Evolutionary conservation across 2,888 invertebrate species (phyloP).

Genomic region (Cactoblastis cactorum): DNA sequence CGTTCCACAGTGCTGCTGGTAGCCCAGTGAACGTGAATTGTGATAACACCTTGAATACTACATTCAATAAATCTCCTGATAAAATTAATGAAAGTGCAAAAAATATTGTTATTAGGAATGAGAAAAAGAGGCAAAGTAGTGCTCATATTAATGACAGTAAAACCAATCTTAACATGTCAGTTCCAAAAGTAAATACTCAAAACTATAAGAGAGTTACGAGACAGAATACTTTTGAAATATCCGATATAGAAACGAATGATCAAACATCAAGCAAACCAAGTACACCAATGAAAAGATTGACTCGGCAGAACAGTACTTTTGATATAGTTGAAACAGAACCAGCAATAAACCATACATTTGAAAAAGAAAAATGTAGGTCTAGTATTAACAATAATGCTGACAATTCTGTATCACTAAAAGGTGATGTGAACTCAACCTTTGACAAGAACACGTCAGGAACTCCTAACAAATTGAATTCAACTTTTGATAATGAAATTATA

Average conservation of each 20-base stretch:
- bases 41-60: slow-evolving; percentile 18
- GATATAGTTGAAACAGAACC: slow-evolving; percentile 24
- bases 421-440: slow-evolving; percentile 16
- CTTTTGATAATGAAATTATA: slow-evolving; percentile 20
- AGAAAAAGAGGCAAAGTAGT: background rate
- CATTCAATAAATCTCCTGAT: slow-evolving; percentile 19
- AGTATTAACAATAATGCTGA: slow-evolving; percentile 19
- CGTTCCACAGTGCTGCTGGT: slow-evolving; percentile 64
- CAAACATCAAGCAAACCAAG: background rate
- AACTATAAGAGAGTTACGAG: background rate
- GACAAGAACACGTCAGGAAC: slow-evolving; percentile 15
- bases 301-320: background rate
- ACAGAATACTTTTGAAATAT: background rate
- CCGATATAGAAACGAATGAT: slow-evolving; percentile 19
- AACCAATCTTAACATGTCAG: background rate
- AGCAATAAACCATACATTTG: slow-evolving; percentile 24
- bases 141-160: background rate
- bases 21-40: slow-evolving; percentile 36
- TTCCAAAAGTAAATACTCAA: background rate
- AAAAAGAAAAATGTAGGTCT: slow-evolving; percentile 22
- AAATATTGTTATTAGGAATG: background rate
- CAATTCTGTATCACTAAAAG: slow-evolving; percentile 8
- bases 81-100: background rate
- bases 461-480: slow-evolving; percentile 16
- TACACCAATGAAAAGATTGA: background rate